Evolutionary conservation across 2,113 vertebrate genomes (phyloP).

Genomic region (Coracopsis vasa): DNA sequence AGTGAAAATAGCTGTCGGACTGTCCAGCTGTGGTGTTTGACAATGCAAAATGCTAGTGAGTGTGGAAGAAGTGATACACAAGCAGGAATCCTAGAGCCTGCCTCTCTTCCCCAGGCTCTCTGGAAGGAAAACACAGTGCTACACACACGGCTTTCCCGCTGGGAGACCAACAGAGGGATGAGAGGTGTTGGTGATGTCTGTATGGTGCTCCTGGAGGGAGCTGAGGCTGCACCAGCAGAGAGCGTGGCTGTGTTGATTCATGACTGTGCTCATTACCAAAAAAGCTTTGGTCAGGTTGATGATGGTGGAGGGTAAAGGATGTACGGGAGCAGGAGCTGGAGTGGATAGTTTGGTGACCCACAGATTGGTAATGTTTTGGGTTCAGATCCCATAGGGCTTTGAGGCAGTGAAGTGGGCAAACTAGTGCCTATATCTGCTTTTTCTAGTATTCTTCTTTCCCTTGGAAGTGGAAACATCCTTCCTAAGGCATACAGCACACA

Average conservation of each 20-base stretch:
- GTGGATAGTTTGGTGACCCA: background rate
- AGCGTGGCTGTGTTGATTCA: rapidly evolving
- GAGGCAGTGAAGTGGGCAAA: background rate
- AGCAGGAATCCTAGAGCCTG: background rate
- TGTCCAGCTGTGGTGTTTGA: rapidly evolving
- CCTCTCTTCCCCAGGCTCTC: background rate
- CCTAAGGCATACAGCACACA: background rate
- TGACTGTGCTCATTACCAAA: rapidly evolving
- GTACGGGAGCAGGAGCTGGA: rapidly evolving
- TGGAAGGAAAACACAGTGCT: background rate
- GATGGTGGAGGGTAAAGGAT: background rate
- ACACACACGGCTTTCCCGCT: rapidly evolving
- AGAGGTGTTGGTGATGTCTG: rapidly evolving
- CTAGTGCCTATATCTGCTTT: background rate
- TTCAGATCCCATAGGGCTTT: background rate
- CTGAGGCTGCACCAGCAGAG: rapidly evolving
- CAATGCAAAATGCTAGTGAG: rapidly evolving
- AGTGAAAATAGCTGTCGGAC: background rate
- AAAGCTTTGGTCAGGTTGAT: background rate
- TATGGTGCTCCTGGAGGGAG: rapidly evolving
- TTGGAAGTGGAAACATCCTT: background rate
- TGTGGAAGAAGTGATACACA: rapidly evolving
- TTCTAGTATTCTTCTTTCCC: background rate
- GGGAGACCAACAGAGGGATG: rapidly evolving
- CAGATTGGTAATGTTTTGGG: background rate